Conservation (phyloP, 2,113 vertebrate species). For the Ptilonorhynchus violaceus region DNA sequence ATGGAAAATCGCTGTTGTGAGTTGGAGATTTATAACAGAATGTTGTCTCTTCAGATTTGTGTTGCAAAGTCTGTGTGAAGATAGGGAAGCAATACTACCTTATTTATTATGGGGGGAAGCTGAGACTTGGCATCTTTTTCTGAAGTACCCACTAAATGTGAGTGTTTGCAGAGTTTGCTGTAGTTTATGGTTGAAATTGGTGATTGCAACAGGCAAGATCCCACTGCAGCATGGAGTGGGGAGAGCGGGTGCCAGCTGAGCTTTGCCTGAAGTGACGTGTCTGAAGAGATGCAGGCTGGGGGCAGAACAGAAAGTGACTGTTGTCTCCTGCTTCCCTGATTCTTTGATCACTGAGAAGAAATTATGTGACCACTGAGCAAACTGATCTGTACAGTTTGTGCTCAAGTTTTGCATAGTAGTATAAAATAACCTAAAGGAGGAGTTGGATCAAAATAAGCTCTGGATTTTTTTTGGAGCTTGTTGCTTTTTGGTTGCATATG, state of each 20-base stretch:
- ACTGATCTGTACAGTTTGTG: neutral
- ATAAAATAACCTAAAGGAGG: neutral
- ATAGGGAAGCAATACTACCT: neutral
- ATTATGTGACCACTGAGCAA: neutral
- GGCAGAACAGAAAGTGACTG: neutral
- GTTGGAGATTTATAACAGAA: neutral
- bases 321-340: neutral
- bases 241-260: neutral
- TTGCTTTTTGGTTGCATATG: neutral
- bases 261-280: neutral
- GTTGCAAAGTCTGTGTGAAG: neutral
- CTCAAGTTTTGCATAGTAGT: neutral
- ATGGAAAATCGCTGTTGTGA: neutral
- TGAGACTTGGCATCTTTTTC: neutral
- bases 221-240: neutral
- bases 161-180: rapidly evolving
- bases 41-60: neutral
- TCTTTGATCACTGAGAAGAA: neutral
- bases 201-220: neutral
- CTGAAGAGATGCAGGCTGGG: neutral
- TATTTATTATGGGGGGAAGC: neutral
- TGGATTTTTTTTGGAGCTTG: neutral
- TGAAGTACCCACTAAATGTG: neutral
- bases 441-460: neutral
- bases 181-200: neutral